These are phyloP conservation scores for Tupaia tana DNA, from an alignment of 2,113 vertebrate species.

Conservation along the genomic window DNA sequence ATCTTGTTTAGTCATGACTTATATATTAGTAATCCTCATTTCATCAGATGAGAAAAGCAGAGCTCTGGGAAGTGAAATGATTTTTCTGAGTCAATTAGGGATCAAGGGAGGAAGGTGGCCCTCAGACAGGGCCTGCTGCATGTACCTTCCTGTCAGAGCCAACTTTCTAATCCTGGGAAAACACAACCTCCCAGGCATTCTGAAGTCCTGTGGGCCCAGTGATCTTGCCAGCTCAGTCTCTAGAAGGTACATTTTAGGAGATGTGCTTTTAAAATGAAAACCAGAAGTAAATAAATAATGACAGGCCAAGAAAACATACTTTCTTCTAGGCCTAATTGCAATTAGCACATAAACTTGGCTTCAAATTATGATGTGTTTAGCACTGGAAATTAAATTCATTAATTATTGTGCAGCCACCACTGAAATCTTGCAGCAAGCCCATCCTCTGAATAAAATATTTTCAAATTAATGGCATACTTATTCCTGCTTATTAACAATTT, in stretches of 20 bases:
- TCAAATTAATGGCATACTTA: conserved; percentile 80
- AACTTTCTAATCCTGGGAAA: background rate
- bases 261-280: conserved; percentile 54
- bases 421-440: conserved; percentile 72
- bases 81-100: background rate
- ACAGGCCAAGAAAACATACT: conserved; percentile 67
- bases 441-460: conserved; percentile 77
- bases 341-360: conserved; percentile 73
- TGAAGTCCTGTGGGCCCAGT: background rate
- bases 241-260: background rate
- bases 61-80: background rate
- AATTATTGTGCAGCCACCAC: conserved; percentile 71
- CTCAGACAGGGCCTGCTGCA: background rate
- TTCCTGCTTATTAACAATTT: conserved; percentile 82
- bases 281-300: conserved; percentile 55
- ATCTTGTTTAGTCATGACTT: background rate
- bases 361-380: conserved; percentile 68
- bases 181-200: background rate
- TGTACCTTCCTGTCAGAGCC: background rate
- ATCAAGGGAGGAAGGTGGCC: background rate
- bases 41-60: background rate
- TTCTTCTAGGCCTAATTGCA: conserved; percentile 67
- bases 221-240: background rate
- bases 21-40: background rate
- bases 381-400: conserved; percentile 81